phyloP scores from a whole-genome alignment of 1,140 invertebrate genomes.

The Andrena cerasifolii region DNA sequence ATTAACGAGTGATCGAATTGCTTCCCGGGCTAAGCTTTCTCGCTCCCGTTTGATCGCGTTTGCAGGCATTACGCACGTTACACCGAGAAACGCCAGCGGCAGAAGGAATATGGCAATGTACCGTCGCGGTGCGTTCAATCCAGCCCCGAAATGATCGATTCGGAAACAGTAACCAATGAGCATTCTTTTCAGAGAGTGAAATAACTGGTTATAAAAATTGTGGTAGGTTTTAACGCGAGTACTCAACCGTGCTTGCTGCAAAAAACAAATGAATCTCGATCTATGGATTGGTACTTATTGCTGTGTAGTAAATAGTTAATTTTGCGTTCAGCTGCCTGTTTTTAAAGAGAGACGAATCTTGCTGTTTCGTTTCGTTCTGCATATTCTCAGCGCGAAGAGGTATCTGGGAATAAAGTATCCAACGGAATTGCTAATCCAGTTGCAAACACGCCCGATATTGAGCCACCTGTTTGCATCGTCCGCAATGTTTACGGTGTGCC shows the following conservation, averaged over 20 bases:
- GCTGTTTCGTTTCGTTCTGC: conserved; percentile 10
- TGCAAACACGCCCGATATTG: conserved; percentile 66
- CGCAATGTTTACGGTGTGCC: conserved; percentile 56
- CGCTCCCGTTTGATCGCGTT: conserved; percentile 25
- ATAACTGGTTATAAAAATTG: too few relatives aligned
- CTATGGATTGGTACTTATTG: too few relatives aligned
- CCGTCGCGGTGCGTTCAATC: not conserved
- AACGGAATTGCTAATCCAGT: conserved; percentile 63
- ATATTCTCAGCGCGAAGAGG: conserved; percentile 19
- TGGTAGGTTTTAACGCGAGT: too few relatives aligned
- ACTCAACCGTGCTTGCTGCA: too few relatives aligned
- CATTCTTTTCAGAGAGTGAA: not conserved
- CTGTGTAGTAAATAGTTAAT: too few relatives aligned
- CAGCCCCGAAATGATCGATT: not conserved
- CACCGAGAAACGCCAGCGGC: not conserved
- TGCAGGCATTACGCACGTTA: conserved; percentile 9
- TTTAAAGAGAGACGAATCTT: conserved; percentile 33
- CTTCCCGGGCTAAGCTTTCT: conserved; percentile 19
- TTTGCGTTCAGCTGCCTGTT: too few relatives aligned
- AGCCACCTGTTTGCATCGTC: conserved; percentile 64
- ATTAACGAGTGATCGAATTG: conserved; percentile 48
- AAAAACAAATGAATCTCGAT: too few relatives aligned
- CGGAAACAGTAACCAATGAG: not conserved
- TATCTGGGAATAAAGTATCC: conserved; percentile 62
- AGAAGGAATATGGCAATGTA: conserved; percentile 9